Base-by-base conservation (phyloP, 1,140 invertebrate genomes). In the Drosophila asahinai region DNA sequence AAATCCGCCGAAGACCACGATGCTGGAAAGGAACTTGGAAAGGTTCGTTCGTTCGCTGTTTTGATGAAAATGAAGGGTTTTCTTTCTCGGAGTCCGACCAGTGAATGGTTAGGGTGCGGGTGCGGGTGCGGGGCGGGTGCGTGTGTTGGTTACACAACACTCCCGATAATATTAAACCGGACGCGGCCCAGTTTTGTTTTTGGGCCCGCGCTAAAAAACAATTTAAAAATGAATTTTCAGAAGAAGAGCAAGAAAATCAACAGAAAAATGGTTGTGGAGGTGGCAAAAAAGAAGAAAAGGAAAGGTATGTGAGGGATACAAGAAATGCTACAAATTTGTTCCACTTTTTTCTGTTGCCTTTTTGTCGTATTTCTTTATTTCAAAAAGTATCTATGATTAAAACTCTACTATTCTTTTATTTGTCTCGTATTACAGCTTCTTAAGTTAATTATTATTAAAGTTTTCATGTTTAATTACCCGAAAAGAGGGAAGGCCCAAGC, bases 201-300 rank as follows among this genome's bases (percentile, higher is more conserved):
- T 47, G 63, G 47, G 36, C 59, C 51, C 51, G 36, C 15, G 51
- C 60, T 72, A 33, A 80, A 54, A 61, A 83, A 77, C 58, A 89
- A 89, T 84, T 87, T 84, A 61, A 84, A 90, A 90, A 90, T 89
- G 78, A 84, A 90, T 84, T 84, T 90, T 73, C 30, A 42, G 49
- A 52, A 45, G 68, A 68, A 86, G 73, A 87, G 63, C 62, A 73
- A 40, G 71, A 77, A 81, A 90, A 84, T 87, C 73, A 87, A 87
- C 77, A 90, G 42, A 77, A 78, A 63, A 67, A 59, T 54, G 47
- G 47, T 54, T 68, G 57, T 60, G 60, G 68, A 74, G 12, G 38
- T 40, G 14, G 33, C 19, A 40, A n/a, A 42, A 42, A n/a, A 42
- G 52, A 15, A 5, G 27, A 63, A 65, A 76, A 55, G 33, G 27